These are phyloP conservation scores for Pterostichus madidus DNA, from an alignment of 2,888 invertebrate genomes.

Conservation along the genomic window DNA sequence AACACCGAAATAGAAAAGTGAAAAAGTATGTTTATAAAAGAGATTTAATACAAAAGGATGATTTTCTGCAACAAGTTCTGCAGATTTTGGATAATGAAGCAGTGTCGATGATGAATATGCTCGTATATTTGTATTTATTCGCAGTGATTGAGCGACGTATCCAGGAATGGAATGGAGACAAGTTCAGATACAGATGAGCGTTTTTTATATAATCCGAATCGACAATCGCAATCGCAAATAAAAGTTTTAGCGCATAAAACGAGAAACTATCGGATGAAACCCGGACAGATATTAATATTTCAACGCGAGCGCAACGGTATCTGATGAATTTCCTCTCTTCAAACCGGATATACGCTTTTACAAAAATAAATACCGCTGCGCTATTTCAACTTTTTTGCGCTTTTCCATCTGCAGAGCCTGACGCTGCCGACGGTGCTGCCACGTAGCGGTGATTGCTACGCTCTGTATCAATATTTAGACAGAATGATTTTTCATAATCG, in stretches of 20 bases:
- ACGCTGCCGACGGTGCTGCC: constrained; percentile 44
- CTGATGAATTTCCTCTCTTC: constrained; percentile 64
- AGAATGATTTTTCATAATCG: constrained; percentile 65
- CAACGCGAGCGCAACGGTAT: constrained; percentile 53
- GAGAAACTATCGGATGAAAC: constrained; percentile 60
- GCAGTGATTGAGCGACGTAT: constrained; percentile 13
- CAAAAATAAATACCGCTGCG: constrained; percentile 69
- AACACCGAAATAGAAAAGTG: too few species aligned
- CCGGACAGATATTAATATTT: constrained; percentile 65
- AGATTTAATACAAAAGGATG: neutral
- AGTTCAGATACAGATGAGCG: constrained; percentile 32
- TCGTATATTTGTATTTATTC: constrained; percentile 20
- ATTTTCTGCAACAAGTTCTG: constrained; percentile 15
- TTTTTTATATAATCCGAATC: constrained; percentile 50
- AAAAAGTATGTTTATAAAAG: too few species aligned
- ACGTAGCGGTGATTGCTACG: constrained; percentile 60
- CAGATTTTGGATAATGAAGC: constrained; percentile 15
- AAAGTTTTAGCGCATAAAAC: constrained; percentile 59
- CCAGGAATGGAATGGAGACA: constrained; percentile 2
- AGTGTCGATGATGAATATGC: neutral
- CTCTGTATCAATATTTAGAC: constrained; percentile 66
- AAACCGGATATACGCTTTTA: constrained; percentile 67
- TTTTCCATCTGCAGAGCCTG: constrained; percentile 65
- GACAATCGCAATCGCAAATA: constrained; percentile 55
- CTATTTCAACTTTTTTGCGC: constrained; percentile 67